Base-by-base conservation (phyloP, 2,888 invertebrate genomes). In the Eupithecia dodoneata region DNA sequence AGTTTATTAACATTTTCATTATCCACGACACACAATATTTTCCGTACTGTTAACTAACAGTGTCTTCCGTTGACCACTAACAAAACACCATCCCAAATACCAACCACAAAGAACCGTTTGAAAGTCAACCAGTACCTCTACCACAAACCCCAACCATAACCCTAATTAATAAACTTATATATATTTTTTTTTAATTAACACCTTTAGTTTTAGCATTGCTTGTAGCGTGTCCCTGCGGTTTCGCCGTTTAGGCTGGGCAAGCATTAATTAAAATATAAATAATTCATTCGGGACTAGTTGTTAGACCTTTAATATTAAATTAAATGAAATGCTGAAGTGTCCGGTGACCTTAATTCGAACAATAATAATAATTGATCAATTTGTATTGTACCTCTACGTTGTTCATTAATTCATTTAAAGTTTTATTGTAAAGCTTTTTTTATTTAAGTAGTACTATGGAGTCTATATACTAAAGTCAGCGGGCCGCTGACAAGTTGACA, bases 301-400 rank as follows among this genome's bases (percentile, higher is more conserved):
- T 2, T 55, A 55, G 3, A 6, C 15, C 52, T 15, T 52, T 2
- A n/a, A n/a, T 55, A 55, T 55, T n/a, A 66, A 15, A 66, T 13
- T 15, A 15, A 42, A 15, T 65, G 2, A 42, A 66, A 2, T 7
- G 42, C 67, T 45, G n/a, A 4, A 70, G 47, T 70, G 47, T 70
- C 18, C 45, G 2, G 12, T 45, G 13, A 70, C 45, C 70, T 70
- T 70, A 45, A 69, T 45, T 45, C 12, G n/a, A 47, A 70, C n/a
- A n/a, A 63, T 30, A 63, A 63, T 63, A 70, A 70, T 70, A 47
- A 70, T 70, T 70, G 70, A 69, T 69, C 67, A 69, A 69, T 69
- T 70, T 70, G 70, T 47, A 4, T 30, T 70, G 47, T 49, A 47
- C 70, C 44, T n/a, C 42, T 15, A 66, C 42, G 42, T 66, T 70